Evolutionary conservation across 2,888 invertebrate species (phyloP), one percentile per base, ranked within the genome.

Genomic region (Chrysodeixis includens): DNA sequence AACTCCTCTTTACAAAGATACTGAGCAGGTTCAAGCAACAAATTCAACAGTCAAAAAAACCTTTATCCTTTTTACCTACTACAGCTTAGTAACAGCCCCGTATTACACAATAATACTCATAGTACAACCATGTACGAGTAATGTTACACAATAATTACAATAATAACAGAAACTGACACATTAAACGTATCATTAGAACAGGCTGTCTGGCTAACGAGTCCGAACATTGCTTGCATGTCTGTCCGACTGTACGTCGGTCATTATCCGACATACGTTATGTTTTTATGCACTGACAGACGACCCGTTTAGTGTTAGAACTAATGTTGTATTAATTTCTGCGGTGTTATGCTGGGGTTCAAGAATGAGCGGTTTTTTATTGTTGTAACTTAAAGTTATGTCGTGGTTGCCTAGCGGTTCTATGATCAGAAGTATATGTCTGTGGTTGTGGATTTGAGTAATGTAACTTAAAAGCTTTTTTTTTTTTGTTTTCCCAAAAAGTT

Each of bases 231-330:
- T 64, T 62, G 67, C 79, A 71, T 79, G 82, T 69, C 35, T 46
- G 56, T 49, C 51, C 57, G 30, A 49, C 16, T 51, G 30, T 62
- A 56, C 69, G 64, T 20, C 44, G 63, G 66, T 65, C 76, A 73
- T 73, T 78, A 76, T 69, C 68, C 57, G 54, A 63, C 72, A 60
- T 68, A 55, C 65, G 65, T 71, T 74, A 66, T 53, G 65, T 73
- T 76, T 82, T 74, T 73, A 74, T 76, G 69, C 70, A 76, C 46
- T 66, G 69, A 68, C 73, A 69, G 66, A 30, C 35, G 22, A 14
- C 46, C 68, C 30, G 62, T 72, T 75, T 78, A 81, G 79, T 73
- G 70, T 70, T 79, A 71, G 56, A 78, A 78, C 56, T 60, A 81
- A 73, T 78, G 73, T 75, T 56, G 53, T 60, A 62, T 70, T 72